Base-by-base conservation (phyloP, 1,140 invertebrate species). In the Bombus affinis region DNA sequence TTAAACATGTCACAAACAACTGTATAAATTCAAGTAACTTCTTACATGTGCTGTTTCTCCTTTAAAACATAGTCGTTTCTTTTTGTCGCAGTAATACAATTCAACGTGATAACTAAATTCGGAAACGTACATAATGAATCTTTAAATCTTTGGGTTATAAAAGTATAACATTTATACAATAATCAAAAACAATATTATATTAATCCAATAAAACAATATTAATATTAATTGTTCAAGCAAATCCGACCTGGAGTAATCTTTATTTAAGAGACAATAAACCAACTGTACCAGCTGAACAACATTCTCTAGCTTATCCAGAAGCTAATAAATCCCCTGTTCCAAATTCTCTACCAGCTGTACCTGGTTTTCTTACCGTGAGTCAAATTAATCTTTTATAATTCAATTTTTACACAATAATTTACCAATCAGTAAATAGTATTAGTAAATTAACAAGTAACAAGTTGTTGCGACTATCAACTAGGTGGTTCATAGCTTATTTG, bases 191-290 rank as follows among this genome's bases (percentile, higher is more conserved):
- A 53, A 53, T 53, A 22, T 22, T 18, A 22, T 8, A 53, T 53
- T 53, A 22, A 22, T 53, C n/a, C n/a, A n/a, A n/a, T n/a, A n/a
- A n/a, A n/a, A n/a, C n/a, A n/a, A n/a, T n/a, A n/a, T n/a, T n/a
- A n/a, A n/a, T n/a, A n/a, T n/a, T n/a, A n/a, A n/a, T n/a, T n/a
- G n/a, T n/a, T n/a, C 37, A 59, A 57, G 28, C 15, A 35, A 83
- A 78, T 47, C 74, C 88, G n/a, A 1, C 74, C 44, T 84, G 82
- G 75, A 71, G 66, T 25, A 44, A 79, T 79, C 66, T 66, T 37
- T 25, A 65, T 32, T 35, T 57, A 68, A 47, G 25, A 57, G 4
- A 1, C 12, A 86, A 37, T 66, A 71, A 13, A 15, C 37, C 66
- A 35, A 22, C 18, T 65, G 32, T 32, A 57, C 15, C 73, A 18